Evolutionary conservation across 2,113 vertebrate genomes (phyloP).

Genomic region (Falcunculus frontatus): DNA sequence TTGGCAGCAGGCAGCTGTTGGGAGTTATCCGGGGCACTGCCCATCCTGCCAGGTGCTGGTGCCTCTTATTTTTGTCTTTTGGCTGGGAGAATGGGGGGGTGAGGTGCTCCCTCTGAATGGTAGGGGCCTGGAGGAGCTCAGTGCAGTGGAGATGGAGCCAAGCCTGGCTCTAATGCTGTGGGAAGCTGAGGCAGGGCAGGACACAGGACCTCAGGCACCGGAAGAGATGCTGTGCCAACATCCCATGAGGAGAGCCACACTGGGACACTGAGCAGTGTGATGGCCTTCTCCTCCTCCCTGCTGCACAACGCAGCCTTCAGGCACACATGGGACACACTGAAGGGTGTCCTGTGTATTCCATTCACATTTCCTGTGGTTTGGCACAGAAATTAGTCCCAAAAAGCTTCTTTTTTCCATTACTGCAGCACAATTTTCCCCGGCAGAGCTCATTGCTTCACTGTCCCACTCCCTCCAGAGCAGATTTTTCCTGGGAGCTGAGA

Average conservation of each 20-base stretch:
- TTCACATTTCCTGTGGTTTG: background rate
- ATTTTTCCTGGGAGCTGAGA: background rate
- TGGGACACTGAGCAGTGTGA: rapidly evolving
- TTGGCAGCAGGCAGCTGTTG: background rate
- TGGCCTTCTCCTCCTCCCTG: background rate
- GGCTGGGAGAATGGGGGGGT: background rate
- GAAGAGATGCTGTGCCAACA: background rate
- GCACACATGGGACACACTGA: background rate
- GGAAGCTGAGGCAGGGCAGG: background rate
- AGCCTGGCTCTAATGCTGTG: rapidly evolving
- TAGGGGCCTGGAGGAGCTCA: background rate
- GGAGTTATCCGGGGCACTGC: background rate
- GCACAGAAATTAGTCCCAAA: background rate
- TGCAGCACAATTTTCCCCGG: background rate
- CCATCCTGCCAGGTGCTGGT: rapidly evolving
- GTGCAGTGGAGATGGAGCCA: background rate
- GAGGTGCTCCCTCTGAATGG: rapidly evolving
- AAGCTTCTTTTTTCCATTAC: background rate
- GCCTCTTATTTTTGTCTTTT: background rate
- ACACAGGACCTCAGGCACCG: rapidly evolving
- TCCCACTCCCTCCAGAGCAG: background rate
- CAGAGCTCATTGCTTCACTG: background rate
- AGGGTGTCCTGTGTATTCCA: background rate
- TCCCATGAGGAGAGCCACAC: background rate
- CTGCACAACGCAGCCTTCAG: background rate